Base-by-base conservation (phyloP, 1,140 invertebrate species). In the Drosophila ironensis region DNA sequence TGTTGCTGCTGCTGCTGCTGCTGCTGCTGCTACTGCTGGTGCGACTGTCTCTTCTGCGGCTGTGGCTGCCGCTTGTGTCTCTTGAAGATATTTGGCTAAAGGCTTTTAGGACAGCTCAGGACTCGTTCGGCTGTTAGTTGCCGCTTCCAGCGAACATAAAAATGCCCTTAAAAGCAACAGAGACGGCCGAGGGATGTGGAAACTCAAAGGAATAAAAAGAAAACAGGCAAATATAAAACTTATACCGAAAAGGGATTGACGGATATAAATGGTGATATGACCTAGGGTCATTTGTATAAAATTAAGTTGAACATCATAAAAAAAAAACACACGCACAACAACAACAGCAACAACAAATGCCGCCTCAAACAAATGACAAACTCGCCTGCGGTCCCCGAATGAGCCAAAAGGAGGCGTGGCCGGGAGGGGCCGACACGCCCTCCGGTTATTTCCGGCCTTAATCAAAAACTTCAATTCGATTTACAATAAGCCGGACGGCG, bases 241-340 rank as follows among this genome's bases (percentile, higher is more conserved):
- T 82, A 82, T 82, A 78, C 80, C 78, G 59, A 82, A 82, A 84
- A 84, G 80, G 78, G 80, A 84, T 84, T 86, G 80, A 84, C 80
- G 80, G 81, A 86, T 86, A 86, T 86, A 86, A 86, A 86, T 86
- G 80, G 74, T 86, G 80, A 86, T 80, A 87, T 86, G 80, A 86
- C 80, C 80, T 86, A 57, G 68, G 80, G 80, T 86, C 80, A 86
- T 86, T 86, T 86, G 80, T 86, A 86, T 86, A 86, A 86, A 86
- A 86, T 86, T 86, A 86, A 86, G 80, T 86, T 86, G 81, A 86
- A 84, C 80, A 72, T 86, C 81, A 80, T 86, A 86, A 87, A 86
- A 86, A 72, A 50, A 61, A 69, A 53, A 46, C 24, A 54, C n/a
- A 27, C 22, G 42, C 8, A 51, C 28, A 41, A 24, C 27, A 20